Percentiles rank a stretch among this genome's conserved stretches.
phyloP scores from a whole-genome alignment of 2,888 invertebrate genomes.

The Aethes cnicana region DNA sequence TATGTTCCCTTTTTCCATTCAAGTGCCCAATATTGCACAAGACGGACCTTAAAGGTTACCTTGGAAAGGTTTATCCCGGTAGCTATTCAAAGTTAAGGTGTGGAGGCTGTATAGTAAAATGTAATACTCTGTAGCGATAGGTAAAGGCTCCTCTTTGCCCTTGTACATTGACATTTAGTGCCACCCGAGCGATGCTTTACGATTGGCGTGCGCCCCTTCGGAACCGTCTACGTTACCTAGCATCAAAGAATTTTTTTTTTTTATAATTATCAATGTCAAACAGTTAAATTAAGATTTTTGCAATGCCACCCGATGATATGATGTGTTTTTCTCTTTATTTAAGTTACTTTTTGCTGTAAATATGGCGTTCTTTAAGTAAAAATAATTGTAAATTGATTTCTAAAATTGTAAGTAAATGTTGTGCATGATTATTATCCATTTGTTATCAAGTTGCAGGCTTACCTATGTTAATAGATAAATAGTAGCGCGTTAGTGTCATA shows the following conservation, averaged over 20 bases:
- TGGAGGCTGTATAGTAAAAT: slow-evolving; percentile 18
- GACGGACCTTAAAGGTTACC: slow-evolving; percentile 7
- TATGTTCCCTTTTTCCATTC: background rate
- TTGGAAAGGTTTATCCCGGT: slow-evolving; percentile 12
- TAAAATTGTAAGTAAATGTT: too few relatives aligned
- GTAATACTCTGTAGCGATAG: slow-evolving; percentile 31
- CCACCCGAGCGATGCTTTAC: slow-evolving; percentile 61
- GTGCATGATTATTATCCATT: too few relatives aligned
- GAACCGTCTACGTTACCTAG: slow-evolving; percentile 27
- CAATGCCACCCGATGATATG: too few relatives aligned
- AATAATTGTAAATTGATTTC: too few relatives aligned
- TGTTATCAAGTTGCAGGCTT: too few relatives aligned
- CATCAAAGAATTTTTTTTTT: slow-evolving; percentile 17
- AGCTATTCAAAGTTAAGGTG: slow-evolving; percentile 18
- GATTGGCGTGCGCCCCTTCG: slow-evolving; percentile 40
- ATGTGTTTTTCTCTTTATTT: too few relatives aligned
- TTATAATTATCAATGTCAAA: slow-evolving; percentile 11
- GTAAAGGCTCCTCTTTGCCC: slow-evolving; percentile 41
- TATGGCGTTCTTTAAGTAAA: too few relatives aligned
- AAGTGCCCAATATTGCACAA: background rate
- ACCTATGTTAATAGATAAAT: too few relatives aligned
- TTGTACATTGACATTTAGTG: slow-evolving; percentile 70
- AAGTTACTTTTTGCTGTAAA: too few relatives aligned
- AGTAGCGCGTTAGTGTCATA: too few relatives aligned
- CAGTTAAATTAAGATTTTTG: too few relatives aligned